phyloP scores from a whole-genome alignment of 2,113 vertebrate species.

The Nothobranchius furzeri region DNA sequence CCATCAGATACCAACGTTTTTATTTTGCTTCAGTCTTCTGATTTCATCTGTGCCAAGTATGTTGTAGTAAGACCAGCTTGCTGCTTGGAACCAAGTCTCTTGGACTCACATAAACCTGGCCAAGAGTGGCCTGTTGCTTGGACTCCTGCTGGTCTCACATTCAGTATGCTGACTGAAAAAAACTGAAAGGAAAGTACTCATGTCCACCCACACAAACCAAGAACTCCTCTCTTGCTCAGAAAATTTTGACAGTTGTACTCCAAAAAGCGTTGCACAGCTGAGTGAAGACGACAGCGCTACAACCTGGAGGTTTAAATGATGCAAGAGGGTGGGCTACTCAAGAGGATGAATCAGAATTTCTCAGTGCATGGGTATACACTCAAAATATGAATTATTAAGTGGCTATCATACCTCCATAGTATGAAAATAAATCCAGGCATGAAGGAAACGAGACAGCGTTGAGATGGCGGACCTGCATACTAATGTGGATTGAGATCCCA shows the following conservation, averaged over 20 bases:
- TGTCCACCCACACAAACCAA: constrained; percentile 67
- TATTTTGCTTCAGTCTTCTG: too few relatives aligned
- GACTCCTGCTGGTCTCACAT: constrained; percentile 68
- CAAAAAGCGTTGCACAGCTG: constrained; percentile 63
- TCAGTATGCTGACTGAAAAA: constrained; percentile 60
- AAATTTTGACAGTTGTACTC: constrained; percentile 69
- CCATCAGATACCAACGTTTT: too few relatives aligned
- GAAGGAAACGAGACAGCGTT: constrained; percentile 68
- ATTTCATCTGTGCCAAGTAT: too few relatives aligned
- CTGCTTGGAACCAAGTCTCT: constrained; percentile 4
- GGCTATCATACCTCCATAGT: constrained; percentile 82
- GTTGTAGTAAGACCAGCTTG: too few relatives aligned
- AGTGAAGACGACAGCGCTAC: constrained; percentile 62
- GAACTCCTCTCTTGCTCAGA: constrained; percentile 70
- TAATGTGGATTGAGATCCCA: constrained; percentile 65
- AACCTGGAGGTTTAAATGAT: constrained; percentile 78
- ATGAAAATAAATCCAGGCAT: constrained; percentile 82
- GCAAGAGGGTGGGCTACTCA: constrained; percentile 78
- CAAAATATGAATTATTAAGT: constrained; percentile 85
- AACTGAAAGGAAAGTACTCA: constrained; percentile 52
- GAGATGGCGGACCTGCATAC: constrained; percentile 67
- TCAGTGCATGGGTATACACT: constrained; percentile 82
- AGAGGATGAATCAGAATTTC: constrained; percentile 85
- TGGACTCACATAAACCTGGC: constrained; percentile 35
- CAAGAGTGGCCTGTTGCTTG: constrained; percentile 32